phyloP scores from a whole-genome alignment of 2,797 vertebrate species.

The Valencia hispanica region DNA sequence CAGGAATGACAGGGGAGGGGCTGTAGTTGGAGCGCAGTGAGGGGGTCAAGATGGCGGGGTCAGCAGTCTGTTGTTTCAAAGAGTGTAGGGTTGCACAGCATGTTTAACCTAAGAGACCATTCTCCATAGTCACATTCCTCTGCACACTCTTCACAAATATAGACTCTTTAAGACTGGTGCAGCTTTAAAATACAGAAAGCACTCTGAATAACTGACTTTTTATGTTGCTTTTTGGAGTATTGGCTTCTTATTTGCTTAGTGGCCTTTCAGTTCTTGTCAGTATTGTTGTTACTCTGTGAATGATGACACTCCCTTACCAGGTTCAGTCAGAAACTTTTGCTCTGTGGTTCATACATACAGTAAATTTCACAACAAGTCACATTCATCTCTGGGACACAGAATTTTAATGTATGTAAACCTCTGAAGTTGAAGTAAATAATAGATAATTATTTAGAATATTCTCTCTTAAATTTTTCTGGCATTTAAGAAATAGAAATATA shows the following conservation, averaged over 20 bases:
- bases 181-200: conserved; percentile 37
- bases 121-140: conserved; percentile 71
- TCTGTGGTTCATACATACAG: not conserved
- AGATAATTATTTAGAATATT: not conserved
- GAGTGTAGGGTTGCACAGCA: conserved; percentile 71
- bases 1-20: conserved; percentile 51
- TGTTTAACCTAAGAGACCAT: conserved; percentile 61
- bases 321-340: not conserved
- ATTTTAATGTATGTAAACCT: not conserved
- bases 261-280: not conserved
- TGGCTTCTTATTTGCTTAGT: not conserved
- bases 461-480: not conserved
- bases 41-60: conserved; percentile 63
- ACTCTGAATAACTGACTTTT: not conserved
- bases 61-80: conserved; percentile 76
- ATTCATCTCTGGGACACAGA: no score
- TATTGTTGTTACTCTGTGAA: not conserved
- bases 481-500: not conserved
- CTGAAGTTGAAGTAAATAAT: not conserved
- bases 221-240: not conserved
- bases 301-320: not conserved
- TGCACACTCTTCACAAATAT: conserved; percentile 34
- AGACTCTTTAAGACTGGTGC: conserved; percentile 21
- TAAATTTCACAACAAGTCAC: not conserved
- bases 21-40: not conserved